Percentiles rank a stretch among this genome's conserved stretches.
Evolutionary conservation across 1,140 invertebrate species (phyloP).

Genomic region (Tetragonula clypearis): DNA sequence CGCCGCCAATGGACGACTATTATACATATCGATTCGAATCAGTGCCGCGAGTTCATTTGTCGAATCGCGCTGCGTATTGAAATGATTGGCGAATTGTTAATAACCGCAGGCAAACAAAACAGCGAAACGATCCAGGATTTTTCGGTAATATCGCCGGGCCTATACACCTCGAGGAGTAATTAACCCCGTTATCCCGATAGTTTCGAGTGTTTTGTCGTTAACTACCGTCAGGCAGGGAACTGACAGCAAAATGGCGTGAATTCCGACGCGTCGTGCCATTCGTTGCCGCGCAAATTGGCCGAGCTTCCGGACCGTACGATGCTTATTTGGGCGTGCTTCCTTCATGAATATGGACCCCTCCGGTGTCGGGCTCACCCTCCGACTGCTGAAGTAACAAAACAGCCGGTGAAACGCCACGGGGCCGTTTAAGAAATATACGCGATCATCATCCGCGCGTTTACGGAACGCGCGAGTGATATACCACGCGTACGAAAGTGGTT

Average conservation of each 20-base stretch:
- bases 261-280: constrained; percentile 13
- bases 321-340: constrained; percentile 49
- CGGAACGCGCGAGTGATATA: background rate
- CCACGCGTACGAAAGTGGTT: no score
- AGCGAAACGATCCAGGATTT: constrained; percentile 13
- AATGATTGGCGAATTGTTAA: background rate
- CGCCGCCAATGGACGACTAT: no score
- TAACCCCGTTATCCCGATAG: constrained; percentile 22
- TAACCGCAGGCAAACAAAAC: background rate
- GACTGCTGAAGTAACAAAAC: constrained; percentile 22
- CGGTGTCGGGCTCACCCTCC: constrained; percentile 3
- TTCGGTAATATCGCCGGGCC: constrained; percentile 16
- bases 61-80: background rate
- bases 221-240: constrained; percentile 1
- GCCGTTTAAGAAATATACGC: constrained; percentile 43
- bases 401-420: constrained; percentile 1
- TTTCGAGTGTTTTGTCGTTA: constrained; percentile 20
- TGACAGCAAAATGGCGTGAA: constrained; percentile 5
- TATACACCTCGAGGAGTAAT: constrained; percentile 22
- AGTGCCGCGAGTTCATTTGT: no score
- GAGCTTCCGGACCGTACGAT: background rate
- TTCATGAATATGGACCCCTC: constrained; percentile 55
- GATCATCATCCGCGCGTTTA: background rate
- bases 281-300: constrained; percentile 46
- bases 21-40: background rate